Base-by-base conservation (phyloP, 2,113 vertebrate species). In the Australoheros scitulus region DNA sequence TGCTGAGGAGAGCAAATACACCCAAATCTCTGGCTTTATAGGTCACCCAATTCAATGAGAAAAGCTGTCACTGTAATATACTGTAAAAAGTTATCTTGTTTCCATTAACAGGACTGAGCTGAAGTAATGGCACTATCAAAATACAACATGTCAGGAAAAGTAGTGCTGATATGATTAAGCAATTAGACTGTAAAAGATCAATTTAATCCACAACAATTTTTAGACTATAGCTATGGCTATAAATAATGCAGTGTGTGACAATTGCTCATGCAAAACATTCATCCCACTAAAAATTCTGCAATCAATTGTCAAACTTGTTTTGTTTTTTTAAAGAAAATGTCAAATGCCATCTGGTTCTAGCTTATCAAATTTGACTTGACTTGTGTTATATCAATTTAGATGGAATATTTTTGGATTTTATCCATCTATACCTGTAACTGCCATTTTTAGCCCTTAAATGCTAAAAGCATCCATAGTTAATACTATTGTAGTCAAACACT, bases 21-120 rank as follows among this genome's bases (percentile, higher is more conserved):
- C 22, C n/a, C 15, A 4, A 78, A 82, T 82, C 68, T 89, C 72
- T 77, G 70, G 52, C 65, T 81, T 63, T 61, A 76, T 84, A 70
- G 24, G 41, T 81, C 77, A 75, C 79, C 61, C 79, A 72, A 83
- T 59, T 87, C 65, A 77, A 61, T 59, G 22, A 61, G 1, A 2
- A 70, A 85, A 60, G 34, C 64, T 79, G 36, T 61, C 29, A 55
- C 6, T 68, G 29, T 77, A 41, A 59, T 76, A 76, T 58, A 70
- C 36, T 47, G 80, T 32, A 83, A 88, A 83, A 85, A 20, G n/a
- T 65, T 78, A 50, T 77, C n/a, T 32, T 20, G 58, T 65, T 89
- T 83, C 65, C 50, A 70, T 76, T 60, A 41, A 78, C 26, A 75
- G 20, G 61, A 80, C 7, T 10, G 14, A 17, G 52, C 20, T 43